phyloP scores from a whole-genome alignment of 2,888 invertebrate species.

The Nasonia oneida region DNA sequence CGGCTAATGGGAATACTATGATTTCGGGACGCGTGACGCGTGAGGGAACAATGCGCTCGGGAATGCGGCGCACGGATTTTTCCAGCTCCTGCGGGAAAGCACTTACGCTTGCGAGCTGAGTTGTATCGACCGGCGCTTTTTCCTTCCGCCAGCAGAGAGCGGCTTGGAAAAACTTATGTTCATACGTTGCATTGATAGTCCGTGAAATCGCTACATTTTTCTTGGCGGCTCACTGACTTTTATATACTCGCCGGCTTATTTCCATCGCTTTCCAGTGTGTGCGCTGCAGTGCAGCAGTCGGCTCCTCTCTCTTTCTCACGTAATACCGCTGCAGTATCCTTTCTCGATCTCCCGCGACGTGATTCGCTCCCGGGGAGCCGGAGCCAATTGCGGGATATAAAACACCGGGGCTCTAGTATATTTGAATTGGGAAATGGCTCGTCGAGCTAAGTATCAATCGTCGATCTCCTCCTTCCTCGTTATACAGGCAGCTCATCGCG shows the following conservation, averaged over 20 bases:
- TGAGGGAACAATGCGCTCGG: slow-evolving; percentile 44
- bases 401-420: not conserved
- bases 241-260: slow-evolving; percentile 15
- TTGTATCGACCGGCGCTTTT: not conserved
- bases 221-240: slow-evolving; percentile 41
- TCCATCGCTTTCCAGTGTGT: not conserved
- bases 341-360: slow-evolving; percentile 3
- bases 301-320: not conserved
- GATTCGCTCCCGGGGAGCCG: not conserved
- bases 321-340: not conserved
- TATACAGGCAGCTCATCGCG: slow-evolving; percentile 25
- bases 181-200: slow-evolving; percentile 56
- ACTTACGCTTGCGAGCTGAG: too few relatives aligned
- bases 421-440: not conserved
- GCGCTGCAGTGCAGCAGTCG: not conserved
- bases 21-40: slow-evolving; percentile 49
- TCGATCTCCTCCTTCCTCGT: slow-evolving; percentile 20
- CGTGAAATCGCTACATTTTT: slow-evolving; percentile 53
- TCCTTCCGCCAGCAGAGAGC: not conserved
- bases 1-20: slow-evolving; percentile 53
- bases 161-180: slow-evolving; percentile 48
- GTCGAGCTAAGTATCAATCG: slow-evolving; percentile 41
- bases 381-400: not conserved
- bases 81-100: not conserved
- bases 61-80: slow-evolving; percentile 57